Percentiles rank a stretch among this genome's conserved stretches.
phyloP scores from a whole-genome alignment of 92 coral and sea anemone genomes.

The Chrysogorgia sp. region DNA sequence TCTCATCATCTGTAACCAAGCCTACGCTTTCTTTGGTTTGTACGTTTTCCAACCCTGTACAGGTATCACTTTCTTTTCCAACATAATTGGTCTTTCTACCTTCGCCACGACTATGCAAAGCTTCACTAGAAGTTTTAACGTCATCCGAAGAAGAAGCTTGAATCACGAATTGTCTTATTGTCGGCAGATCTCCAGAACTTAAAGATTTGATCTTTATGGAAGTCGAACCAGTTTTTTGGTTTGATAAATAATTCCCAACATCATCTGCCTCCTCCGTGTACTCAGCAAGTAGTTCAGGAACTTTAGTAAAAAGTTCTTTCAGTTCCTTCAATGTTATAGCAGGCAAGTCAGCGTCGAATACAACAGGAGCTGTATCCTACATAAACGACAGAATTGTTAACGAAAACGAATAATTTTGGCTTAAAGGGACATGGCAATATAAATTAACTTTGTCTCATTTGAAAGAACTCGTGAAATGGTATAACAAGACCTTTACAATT shows the following conservation, averaged over 20 bases:
- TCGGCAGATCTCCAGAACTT: constrained; percentile 27
- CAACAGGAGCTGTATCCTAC: constrained; percentile 69
- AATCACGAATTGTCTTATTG: constrained; percentile 8
- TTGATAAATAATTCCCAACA: neutral
- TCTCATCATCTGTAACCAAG: neutral
- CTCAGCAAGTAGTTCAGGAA: constrained; percentile 62
- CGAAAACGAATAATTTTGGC: neutral
- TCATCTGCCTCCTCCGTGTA: neutral
- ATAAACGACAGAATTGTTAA: neutral
- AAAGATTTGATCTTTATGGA: neutral
- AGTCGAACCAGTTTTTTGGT: neutral
- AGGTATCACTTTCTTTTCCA: neutral
- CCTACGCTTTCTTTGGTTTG: neutral
- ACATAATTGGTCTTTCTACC: neutral
- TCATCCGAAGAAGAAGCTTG: constrained; percentile 29
- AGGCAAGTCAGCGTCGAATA: constrained; percentile 79
- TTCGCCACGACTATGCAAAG: neutral
- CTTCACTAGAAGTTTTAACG: neutral
- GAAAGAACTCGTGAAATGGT: too few species aligned
- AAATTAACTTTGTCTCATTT: too few species aligned
- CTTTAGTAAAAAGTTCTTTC: constrained; percentile 62
- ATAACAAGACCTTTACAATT: too few species aligned
- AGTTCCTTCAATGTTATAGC: constrained; percentile 75
- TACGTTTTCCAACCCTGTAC: neutral
- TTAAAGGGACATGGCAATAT: too few species aligned